Evolutionary conservation across 2,113 vertebrate species (phyloP), one percentile per base, ranked within the genome.

Genomic region (Oncorhynchus tshawytscha): DNA sequence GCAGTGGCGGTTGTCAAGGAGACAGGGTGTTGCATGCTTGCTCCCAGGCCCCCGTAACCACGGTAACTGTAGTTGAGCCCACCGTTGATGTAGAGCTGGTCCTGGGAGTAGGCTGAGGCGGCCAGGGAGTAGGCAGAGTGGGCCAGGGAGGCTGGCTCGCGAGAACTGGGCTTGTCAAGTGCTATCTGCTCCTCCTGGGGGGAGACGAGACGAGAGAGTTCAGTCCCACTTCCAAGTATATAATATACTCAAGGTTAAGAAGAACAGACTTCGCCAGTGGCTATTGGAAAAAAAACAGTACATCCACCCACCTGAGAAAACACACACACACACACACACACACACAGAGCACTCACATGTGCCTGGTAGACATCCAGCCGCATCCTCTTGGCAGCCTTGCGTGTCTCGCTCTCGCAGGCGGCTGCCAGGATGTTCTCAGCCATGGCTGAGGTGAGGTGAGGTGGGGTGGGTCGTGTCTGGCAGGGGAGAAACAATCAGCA

Each of bases 371-470:
- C 92, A 82, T 99, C 98, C 74, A 99, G 94, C 27, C 97, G 95
- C 97, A 99, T 99, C 90, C 97, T 95, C 89, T 99, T 99, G 91
- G 98, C 98, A 62, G 98, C 98, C 80, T 99, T 99, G 78, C 97
- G 92, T 0, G 97, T 96, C 87, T 99, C 98, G 0, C 95, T 99
- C 89, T 99, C 97, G 0, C 98, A 99, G 82, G 98, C 98, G 0
- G 98, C 96, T 0, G 98, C 98, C 70, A 99, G 94, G 92, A 99
- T 99, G 92, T 98, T 99, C 80, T 99, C 98, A 0, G 97, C 98
- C 97, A 99, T 97, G 90, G 97, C 98, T 0, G 98, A 99, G 93
- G 98, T 99, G 90, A 99, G 94, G 89, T 99, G 98, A 2, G 98
- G 97, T 0, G 98, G 98, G 0, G 98, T 98, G 49, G 98, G 97